These are phyloP conservation scores for Desoria tigrina DNA, from an alignment of 2,888 invertebrate genomes.

Conservation along the genomic window DNA sequence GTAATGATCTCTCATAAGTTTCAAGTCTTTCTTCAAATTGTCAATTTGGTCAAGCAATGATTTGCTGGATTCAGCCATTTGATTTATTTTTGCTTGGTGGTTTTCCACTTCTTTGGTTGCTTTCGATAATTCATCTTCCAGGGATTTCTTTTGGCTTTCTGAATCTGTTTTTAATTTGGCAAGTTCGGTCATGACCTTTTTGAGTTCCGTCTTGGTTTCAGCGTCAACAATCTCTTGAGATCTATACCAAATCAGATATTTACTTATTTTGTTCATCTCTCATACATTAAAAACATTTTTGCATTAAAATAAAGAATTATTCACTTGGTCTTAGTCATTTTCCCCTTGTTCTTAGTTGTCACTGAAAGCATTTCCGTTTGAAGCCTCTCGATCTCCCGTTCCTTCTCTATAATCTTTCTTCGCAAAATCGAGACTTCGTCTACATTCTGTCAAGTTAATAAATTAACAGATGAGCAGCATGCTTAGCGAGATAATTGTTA, in stretches of 20 bases:
- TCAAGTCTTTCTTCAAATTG: conserved; percentile 44
- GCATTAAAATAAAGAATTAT: background rate
- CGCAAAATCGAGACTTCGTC: conserved; percentile 56
- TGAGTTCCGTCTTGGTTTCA: conserved; percentile 48
- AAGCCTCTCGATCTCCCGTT: conserved; percentile 73
- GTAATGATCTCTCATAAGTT: conserved; percentile 70
- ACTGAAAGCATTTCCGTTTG: conserved; percentile 70
- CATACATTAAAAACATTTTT: background rate
- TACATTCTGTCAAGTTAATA: conserved; percentile 55
- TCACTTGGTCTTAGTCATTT: conserved; percentile 65
- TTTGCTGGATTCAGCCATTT: conserved; percentile 51
- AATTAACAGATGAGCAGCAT: background rate
- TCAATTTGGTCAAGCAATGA: conserved; percentile 45
- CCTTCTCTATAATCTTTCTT: conserved; percentile 70
- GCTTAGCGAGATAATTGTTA: background rate
- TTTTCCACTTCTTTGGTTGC: conserved; percentile 76
- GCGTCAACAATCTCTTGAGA: conserved; percentile 38
- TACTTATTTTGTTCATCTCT: background rate
- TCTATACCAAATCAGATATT: conserved; percentile 34
- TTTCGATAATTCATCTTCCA: conserved; percentile 68
- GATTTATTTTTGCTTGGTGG: conserved; percentile 50
- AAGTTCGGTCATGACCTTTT: conserved; percentile 50
- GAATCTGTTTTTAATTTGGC: conserved; percentile 48
- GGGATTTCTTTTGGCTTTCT: conserved; percentile 58
- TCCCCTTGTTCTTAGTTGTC: conserved; percentile 67